Base-by-base conservation (phyloP, 2,888 invertebrate species). In the Agrochola macilenta region DNA sequence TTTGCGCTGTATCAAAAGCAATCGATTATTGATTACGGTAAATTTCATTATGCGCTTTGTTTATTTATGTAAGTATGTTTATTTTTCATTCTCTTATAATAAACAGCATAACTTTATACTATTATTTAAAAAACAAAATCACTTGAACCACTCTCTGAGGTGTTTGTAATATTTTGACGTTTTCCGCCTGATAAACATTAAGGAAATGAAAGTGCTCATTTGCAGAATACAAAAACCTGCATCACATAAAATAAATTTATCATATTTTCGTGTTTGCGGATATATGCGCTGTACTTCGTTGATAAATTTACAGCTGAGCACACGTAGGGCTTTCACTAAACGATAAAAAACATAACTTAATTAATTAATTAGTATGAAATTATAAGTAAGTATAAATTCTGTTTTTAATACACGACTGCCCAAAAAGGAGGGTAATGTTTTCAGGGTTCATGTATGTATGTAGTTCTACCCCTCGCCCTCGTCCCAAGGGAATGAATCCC, bases 1-100 rank as follows among this genome's bases (percentile, higher is more conserved):
- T 73, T 54, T 20, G 30, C 58, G 23, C 54, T 49, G 49, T 80
- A 81, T 72, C 66, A 23, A 60, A 72, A 73, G 69, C 23, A 68
- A 70, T 60, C 66, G 69, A 35, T 83, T 70, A 66, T 52, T 66
- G 58, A 70, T 84, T 72, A 82, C 54, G 58, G 58, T 58, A 35
- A 5, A 70, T 65, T 54, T n/a, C 8, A 57, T 69, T 14, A 35
- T 46, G 11, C 12, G n/a, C 46, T 77, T 57, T 63, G 30, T 57
- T 26, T 60, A 17, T 58, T 8, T 68, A 20, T 11, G 17, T 69
- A 23, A 23, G 14, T 35, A 43, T 11, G 43, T 43, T 43, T 54
- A 9, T 0, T 57, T 54, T 39, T 23, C n/a, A 68, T 35, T 35
- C 5, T 35, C 3, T 66, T 54, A 14, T 12, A 23, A 69, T 26